Evolutionary conservation across 2,888 invertebrate species (phyloP), one percentile per base, ranked within the genome.

Genomic region (Prenolepis imparis): DNA sequence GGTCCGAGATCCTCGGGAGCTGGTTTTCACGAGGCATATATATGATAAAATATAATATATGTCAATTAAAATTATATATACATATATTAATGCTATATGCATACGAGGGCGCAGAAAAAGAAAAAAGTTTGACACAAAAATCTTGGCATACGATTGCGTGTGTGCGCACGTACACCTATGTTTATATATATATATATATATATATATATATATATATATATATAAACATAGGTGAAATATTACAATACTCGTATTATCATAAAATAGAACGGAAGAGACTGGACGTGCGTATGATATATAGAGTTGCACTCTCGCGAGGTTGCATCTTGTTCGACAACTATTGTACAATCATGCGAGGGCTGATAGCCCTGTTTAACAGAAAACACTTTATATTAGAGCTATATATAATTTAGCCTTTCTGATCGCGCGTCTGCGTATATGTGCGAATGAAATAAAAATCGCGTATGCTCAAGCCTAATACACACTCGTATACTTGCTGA

Each of bases 1-100:
- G 24, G 36, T 73, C 28, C 55, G 44, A 57, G 81, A 74, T 70
- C 85, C 64, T 77, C 78, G 68, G 81, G 78, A 81, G 68, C 77
- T 85, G 82, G 84, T 89, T 82, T 87, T 84, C 81, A 83, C 75
- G 87, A 83, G 84, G 82, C 84, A 86, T 78, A 82, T 84, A 84
- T 57, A 80, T 84, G 67, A 85, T 84, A 64, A 88, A 88, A 86
- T 48, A 48, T 48, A 36, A 87, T 89, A 86, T 87, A 84, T 84
- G 90, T 90, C 90, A 90, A 90, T 90, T 90, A 90, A 87, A 86
- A 84, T 75, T 89, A 75, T 63, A 63, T 48, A 61, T 61, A 28
- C 48, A 44, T 36, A 67, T 44, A 48, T 28, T 28, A 28, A 28
- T 68, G 44, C n/a, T 61, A 18, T 48, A 18, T 48, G 44, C 15